Base-by-base conservation (phyloP, 2,113 vertebrate species). In the Marmota flaviventris region DNA sequence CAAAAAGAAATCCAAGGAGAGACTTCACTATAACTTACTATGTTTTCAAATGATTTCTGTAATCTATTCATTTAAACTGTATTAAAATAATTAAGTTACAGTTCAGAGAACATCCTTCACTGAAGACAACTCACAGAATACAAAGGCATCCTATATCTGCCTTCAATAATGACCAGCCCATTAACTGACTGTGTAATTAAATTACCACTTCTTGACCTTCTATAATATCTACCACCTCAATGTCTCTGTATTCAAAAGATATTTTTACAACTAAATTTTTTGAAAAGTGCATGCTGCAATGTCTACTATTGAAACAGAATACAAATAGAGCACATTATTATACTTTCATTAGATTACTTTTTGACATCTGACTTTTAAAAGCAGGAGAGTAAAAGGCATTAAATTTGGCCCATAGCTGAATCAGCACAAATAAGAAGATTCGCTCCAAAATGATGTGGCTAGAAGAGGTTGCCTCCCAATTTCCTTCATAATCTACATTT, bases 151-250 rank as follows among this genome's bases (percentile, higher is more conserved):
- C 24, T 39, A 0, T 45, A 51, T 34, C 32, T 85, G 22, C 37
- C 56, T 85, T 79, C 72, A 78, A n/a, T 53, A 89, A 92, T 69
- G 32, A 65, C n/a, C 22, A 94, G 56, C 7, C 20, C 20, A 29
- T 17, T 76, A 73, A 89, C 61, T 89, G n/a, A 86, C 45, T 13
- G 6, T 85, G 10, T 85, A 92, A 97, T 95, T 95, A 92, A 90
- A 96, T 93, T 67, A 94, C 1, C 3, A 22, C 16, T 82, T 95
- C 45, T 91, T 78, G 58, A 86, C 18, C 11, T 34, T 51, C 53
- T 88, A 10, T 58, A 75, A 25, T 18, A 63, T 48, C 91, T 75
- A 70, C 14, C 17, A 72, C 4, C 4, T 5, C 17, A 51, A 67
- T 82, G 72, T 96, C 27, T 32, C 53, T 17, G 27, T 51, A 75